Base-by-base conservation (phyloP, 2,888 invertebrate species). In the Hanleya hanleyi region DNA sequence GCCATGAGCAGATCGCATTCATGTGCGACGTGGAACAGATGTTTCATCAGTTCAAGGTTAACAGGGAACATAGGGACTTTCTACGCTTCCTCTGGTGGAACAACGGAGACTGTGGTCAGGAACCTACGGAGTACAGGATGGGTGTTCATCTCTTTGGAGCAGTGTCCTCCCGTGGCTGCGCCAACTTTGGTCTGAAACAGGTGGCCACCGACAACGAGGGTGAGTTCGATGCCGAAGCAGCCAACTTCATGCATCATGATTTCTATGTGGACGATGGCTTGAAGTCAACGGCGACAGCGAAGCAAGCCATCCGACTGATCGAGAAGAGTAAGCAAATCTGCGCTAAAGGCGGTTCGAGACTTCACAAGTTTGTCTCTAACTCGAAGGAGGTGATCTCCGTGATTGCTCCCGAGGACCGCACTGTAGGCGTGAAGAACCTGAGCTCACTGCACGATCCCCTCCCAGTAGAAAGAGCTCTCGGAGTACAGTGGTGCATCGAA, bases 301-400 rank as follows among this genome's bases (percentile, higher is more conserved):
- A 57, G n/a, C 70, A 77, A 51, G 78, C 76, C 12, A 67, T 75
- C 9, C 6, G 47, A 0, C 18, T 82, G 33, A 69, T 78, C 7
- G 22, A 64, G 22, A 70, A 41, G 12, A 69, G 61, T 18, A 69
- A 69, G 47, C 49, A 47, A 7, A 61, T 81, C 22, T 81, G 79
- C 38, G 33, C 57, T 1, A 70, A 71, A 37, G 75, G 78, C 61
- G 76, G 75, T 2, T 33, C 81, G 5, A 47, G 69, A 32, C 62
- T 83, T 3, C 76, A 77, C 73, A 81, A 82, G 57, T 78, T 81
- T 62, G n/a, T 70, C 0, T 79, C 78, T 0, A 85, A 83, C 64
- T 71, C 70, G 15, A 66, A 69, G 33, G 71, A 71, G 15, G 81
- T 82, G 15, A 7, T 81, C 2, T 26, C 69, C 1, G 9, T 36